Base-by-base conservation (phyloP, 92 coral and sea anemone genomes). In the Metridium senile region DNA sequence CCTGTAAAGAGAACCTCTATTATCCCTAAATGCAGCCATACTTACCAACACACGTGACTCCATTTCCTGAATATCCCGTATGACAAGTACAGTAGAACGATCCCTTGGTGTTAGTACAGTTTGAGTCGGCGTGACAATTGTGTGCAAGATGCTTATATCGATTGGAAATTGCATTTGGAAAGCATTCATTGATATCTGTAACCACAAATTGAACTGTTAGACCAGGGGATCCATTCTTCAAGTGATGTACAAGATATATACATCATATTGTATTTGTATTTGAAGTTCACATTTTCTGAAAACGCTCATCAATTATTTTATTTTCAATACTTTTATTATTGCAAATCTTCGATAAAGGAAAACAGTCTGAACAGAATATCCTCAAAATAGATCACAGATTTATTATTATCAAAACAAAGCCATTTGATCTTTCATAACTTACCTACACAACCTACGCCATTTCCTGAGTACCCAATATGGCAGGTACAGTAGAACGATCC, bases 401-500 rank as follows among this genome's bases (percentile, higher is more conserved):
- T n/a, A n/a, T n/a, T n/a, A n/a, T n/a, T n/a, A n/a, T n/a, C n/a
- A n/a, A n/a, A n/a, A n/a, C n/a, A n/a, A n/a, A n/a, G n/a, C n/a
- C n/a, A n/a, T n/a, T n/a, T n/a, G n/a, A n/a, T n/a, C n/a, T n/a
- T n/a, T n/a, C n/a, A n/a, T n/a, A n/a, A 53, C 76, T 66, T 81
- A 81, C 86, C 86, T 16, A 32, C 71, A 56, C 86, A 81, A 26
- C 72, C 77, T 81, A 82, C 84, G 34, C 95, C 95, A 83, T 90
- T 70, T 71, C 95, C 95, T 32, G 95, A 82, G 87, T 78, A 90
- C 61, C 95, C 95, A 17, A 56, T 73, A 52, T 80, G 86, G 53
- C 97, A 91, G 56, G 87, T 84, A 74, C 97, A 91, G 85, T 71
- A 84, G 81, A 91, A 91, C 74, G 93, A 88, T 57, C 97, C 97